Conservation (phyloP, 2,888 invertebrate genomes). For the Nebria brevicollis region DNA sequence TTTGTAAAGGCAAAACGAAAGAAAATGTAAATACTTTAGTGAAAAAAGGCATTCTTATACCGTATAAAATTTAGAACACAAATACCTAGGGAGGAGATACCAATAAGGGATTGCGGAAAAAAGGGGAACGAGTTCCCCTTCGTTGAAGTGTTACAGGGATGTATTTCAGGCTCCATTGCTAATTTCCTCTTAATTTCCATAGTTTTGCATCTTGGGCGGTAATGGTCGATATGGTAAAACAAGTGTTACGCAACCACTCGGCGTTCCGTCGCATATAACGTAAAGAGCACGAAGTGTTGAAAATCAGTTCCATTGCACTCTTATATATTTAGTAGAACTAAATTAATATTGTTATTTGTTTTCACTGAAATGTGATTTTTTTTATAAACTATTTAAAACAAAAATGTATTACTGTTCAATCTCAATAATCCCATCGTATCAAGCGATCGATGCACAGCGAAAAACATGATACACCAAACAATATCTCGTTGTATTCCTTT, state of each 20-base stretch:
- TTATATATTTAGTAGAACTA: no score
- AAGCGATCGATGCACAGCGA: no score
- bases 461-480: no score
- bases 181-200: slow-evolving; percentile 45
- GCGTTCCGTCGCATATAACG: neutral
- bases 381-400: no score
- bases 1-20: neutral
- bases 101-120: slow-evolving; percentile 4
- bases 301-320: no score
- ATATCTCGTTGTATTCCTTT: no score
- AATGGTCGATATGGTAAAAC: slow-evolving; percentile 25
- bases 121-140: slow-evolving; percentile 18
- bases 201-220: slow-evolving; percentile 44
- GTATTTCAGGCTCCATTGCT: slow-evolving; percentile 40
- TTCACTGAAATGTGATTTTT: no score
- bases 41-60: neutral
- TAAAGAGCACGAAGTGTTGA: no score
- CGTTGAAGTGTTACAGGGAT: slow-evolving; percentile 6
- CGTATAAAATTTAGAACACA: neutral
- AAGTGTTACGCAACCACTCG: slow-evolving; percentile 7
- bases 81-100: neutral
- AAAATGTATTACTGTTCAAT: no score
- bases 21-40: slow-evolving; percentile 6
- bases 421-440: no score
- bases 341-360: no score